These are phyloP conservation scores for Miniopterus natalensis DNA, from an alignment of 2,113 vertebrate species.

Conservation along the genomic window DNA sequence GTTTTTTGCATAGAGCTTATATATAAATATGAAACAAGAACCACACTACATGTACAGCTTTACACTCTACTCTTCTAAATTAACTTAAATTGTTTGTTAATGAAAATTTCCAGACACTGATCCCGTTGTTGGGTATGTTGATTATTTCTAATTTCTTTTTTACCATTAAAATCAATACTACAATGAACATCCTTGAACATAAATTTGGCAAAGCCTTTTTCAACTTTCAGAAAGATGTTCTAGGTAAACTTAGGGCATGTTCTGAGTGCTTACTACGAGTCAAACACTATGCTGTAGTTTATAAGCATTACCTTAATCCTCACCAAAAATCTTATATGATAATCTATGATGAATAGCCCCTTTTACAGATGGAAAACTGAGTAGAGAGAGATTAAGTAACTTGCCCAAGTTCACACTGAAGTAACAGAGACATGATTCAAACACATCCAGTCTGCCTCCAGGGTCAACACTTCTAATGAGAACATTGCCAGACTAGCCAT, in stretches of 20 bases:
- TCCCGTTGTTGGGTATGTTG: neutral
- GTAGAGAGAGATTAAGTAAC: neutral
- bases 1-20: neutral
- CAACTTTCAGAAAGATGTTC: neutral
- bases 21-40: neutral
- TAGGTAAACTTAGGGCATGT: neutral
- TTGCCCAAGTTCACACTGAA: neutral
- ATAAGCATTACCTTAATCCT: neutral
- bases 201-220: constrained; percentile 28
- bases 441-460: neutral
- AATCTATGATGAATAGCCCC: neutral
- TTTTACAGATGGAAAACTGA: constrained; percentile 11
- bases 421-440: neutral
- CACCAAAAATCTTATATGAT: neutral
- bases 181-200: neutral
- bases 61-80: neutral
- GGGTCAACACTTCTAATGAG: neutral
- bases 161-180: neutral
- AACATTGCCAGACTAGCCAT: neutral
- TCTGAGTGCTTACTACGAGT: neutral
- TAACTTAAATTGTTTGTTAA: constrained; percentile 36
- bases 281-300: neutral
- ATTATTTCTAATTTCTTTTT: constrained; percentile 1
- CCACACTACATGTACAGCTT: neutral
- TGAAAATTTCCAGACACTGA: constrained; percentile 14